phyloP scores from a whole-genome alignment of 2,888 invertebrate genomes.

The Capitulum mitella region DNA sequence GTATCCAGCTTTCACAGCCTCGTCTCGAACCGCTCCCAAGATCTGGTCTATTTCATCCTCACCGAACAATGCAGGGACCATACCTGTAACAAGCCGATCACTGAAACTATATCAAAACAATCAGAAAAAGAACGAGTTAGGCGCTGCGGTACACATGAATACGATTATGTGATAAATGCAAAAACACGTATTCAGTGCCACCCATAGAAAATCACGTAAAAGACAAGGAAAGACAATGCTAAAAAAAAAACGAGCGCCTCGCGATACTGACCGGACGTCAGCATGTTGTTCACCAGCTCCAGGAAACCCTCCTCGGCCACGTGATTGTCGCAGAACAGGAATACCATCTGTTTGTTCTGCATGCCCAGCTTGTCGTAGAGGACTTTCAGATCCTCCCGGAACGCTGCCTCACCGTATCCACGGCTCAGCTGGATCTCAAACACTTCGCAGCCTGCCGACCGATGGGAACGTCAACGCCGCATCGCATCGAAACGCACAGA shows the following conservation, averaged over 20 bases:
- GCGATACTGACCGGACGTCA: constrained; percentile 64
- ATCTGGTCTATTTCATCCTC: constrained; percentile 84
- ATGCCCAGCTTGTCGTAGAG: constrained; percentile 69
- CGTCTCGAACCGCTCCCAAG: constrained; percentile 59
- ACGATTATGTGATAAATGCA: too few relatives aligned
- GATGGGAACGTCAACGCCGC: too few relatives aligned
- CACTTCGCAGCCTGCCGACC: constrained; percentile 70
- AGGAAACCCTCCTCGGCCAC: constrained; percentile 58
- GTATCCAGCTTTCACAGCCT: constrained; percentile 61
- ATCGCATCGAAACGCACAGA: too few relatives aligned
- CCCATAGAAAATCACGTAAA: too few relatives aligned
- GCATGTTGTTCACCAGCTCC: constrained; percentile 83
- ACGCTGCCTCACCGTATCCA: constrained; percentile 72
- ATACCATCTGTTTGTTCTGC: constrained; percentile 68
- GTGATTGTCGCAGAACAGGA: constrained; percentile 76
- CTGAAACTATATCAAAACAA: too few relatives aligned
- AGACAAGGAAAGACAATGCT: too few relatives aligned
- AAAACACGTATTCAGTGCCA: too few relatives aligned
- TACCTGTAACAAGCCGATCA: constrained; percentile 46
- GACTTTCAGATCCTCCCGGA: constrained; percentile 78
- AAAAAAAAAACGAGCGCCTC: too few relatives aligned
- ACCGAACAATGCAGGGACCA: constrained; percentile 74
- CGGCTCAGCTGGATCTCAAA: constrained; percentile 77
- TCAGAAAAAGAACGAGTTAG: too few relatives aligned
- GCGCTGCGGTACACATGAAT: too few relatives aligned